These are phyloP conservation scores for Puffinus mauretanicus DNA, from an alignment of 2,113 vertebrate genomes.

Conservation along the genomic window DNA sequence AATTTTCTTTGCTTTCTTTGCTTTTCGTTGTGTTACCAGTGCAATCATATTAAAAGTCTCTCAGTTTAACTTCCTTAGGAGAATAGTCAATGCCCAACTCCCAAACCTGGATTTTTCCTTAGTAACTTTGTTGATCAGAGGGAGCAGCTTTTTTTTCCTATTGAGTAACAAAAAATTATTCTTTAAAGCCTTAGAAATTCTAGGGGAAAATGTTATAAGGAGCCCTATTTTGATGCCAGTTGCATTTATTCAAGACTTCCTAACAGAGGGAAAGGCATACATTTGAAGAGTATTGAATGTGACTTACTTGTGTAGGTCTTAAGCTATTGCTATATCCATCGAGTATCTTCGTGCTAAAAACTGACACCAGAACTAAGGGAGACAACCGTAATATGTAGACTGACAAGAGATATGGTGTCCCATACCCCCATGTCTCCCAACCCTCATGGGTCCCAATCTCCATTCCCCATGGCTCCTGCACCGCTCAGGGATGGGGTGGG, in stretches of 20 bases:
- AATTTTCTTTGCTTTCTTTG: background rate
- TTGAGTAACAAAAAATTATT: background rate
- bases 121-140: background rate
- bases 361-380: background rate
- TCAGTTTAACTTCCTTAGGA: background rate
- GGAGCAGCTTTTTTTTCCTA: background rate
- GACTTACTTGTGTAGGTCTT: background rate
- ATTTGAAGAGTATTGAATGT: background rate
- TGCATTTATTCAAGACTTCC: background rate
- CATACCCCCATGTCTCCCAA: background rate
- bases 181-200: background rate
- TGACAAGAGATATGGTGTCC: background rate
- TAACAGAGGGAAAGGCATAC: background rate
- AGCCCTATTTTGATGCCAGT: background rate
- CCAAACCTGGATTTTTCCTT: background rate
- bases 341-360: background rate
- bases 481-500: fast-evolving
- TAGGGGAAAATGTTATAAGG: background rate
- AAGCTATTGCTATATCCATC: background rate
- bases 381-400: background rate
- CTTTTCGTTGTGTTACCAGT: background rate
- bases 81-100: background rate
- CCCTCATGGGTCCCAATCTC: background rate
- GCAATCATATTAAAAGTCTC: background rate
- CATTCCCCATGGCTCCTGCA: background rate